These are phyloP conservation scores for Chromoteleia sp. DNA, from an alignment of 2,888 invertebrate genomes.

Conservation along the genomic window DNA sequence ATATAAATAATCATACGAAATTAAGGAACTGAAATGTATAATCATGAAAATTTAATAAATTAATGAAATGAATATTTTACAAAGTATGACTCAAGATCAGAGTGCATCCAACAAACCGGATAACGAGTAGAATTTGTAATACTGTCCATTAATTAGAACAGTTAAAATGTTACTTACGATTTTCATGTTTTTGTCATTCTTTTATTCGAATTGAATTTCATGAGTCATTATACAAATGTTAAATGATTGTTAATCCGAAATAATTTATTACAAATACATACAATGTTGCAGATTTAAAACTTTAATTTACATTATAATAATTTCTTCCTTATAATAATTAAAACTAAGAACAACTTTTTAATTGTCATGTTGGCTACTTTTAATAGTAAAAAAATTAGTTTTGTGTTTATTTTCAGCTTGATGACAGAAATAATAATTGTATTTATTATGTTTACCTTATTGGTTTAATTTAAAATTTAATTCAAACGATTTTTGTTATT, in stretches of 20 bases:
- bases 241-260: not conserved
- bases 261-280: no score
- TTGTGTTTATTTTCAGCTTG: not conserved
- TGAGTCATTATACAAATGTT: not conserved
- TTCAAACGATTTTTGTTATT: not conserved
- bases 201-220: not conserved
- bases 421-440: no score
- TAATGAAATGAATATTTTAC: not conserved
- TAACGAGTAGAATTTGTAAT: conserved; percentile 23
- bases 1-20: not conserved
- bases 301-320: no score
- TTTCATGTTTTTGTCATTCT: not conserved
- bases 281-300: no score
- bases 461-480: not conserved
- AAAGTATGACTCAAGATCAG: not conserved
- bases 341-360: no score
- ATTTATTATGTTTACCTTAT: no score
- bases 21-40: not conserved
- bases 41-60: conserved; percentile 3
- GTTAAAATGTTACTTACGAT: not conserved
- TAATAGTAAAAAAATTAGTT: not conserved
- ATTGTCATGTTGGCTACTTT: no score
- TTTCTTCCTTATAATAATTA: no score
- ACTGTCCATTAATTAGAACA: conserved; percentile 17
- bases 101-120: conserved; percentile 1